These are phyloP conservation scores for Pluvianellus socialis DNA, from an alignment of 2,113 vertebrate species.

Conservation along the genomic window DNA sequence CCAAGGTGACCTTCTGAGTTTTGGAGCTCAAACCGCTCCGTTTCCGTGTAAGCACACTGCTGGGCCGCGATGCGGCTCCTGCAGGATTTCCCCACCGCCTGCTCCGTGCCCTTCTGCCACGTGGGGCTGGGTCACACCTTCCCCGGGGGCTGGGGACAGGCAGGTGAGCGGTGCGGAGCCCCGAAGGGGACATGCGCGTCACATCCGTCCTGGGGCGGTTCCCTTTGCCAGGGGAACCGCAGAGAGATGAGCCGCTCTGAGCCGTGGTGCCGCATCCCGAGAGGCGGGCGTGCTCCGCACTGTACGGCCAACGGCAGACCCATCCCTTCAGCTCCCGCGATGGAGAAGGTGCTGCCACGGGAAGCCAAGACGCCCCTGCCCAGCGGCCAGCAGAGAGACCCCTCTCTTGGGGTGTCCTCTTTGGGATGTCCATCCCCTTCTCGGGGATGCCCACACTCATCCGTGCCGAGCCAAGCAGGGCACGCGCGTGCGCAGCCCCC, in stretches of 20 bases:
- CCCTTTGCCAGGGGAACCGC: no score
- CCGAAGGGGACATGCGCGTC: rapidly evolving
- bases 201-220: rapidly evolving
- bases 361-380: background rate
- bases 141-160: background rate
- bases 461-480: background rate
- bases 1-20: background rate
- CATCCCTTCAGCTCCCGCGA: background rate
- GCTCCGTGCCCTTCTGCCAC: no score
- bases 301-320: rapidly evolving
- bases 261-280: background rate
- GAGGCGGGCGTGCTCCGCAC: background rate
- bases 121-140: background rate
- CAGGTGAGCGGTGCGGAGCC: rapidly evolving
- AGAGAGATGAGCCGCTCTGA: background rate
- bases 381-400: background rate
- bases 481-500: rapidly evolving
- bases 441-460: rapidly evolving
- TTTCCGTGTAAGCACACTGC: rapidly evolving
- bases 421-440: background rate
- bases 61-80: background rate
- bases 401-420: no score
- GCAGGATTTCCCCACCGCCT: rapidly evolving
- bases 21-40: rapidly evolving
- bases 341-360: background rate